Percentiles rank a stretch among this genome's conserved stretches.
These are phyloP conservation scores for Philopedon plagiatum DNA, from an alignment of 2,888 invertebrate species.

Conservation along the genomic window DNA sequence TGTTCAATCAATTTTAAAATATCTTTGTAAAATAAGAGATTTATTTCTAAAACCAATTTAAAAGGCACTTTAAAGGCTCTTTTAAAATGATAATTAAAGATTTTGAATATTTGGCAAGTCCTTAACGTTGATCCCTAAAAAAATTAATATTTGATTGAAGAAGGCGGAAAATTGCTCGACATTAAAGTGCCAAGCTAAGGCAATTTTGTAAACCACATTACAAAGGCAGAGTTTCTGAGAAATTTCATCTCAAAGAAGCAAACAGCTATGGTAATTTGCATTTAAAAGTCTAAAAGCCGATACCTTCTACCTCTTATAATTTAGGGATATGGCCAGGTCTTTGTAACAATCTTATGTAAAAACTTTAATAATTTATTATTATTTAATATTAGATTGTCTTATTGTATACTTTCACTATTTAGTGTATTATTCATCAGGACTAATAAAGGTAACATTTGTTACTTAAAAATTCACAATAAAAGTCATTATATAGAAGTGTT, in stretches of 20 bases:
- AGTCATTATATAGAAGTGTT: too few species aligned
- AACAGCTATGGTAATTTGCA: neutral
- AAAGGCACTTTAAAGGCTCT: too few species aligned
- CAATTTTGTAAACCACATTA: constrained; percentile 4
- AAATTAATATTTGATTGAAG: neutral
- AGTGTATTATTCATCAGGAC: too few species aligned
- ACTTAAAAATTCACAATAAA: too few species aligned
- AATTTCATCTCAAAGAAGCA: constrained; percentile 12
- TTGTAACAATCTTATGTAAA: neutral
- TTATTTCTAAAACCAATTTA: neutral
- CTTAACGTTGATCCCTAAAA: neutral
- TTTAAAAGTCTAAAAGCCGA: constrained; percentile 2
- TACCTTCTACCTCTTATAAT: neutral
- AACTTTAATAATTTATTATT: too few species aligned
- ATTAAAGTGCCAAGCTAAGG: neutral
- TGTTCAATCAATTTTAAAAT: too few species aligned
- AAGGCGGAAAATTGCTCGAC: neutral
- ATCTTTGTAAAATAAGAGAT: too few species aligned
- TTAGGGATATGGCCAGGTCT: neutral
- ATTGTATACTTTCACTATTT: too few species aligned
- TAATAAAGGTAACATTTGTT: too few species aligned
- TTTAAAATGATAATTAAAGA: neutral
- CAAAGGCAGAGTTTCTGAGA: neutral
- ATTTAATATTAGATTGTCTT: too few species aligned
- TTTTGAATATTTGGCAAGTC: neutral